phyloP scores from a whole-genome alignment of 2,888 invertebrate genomes.

The Melipona bicolor region DNA sequence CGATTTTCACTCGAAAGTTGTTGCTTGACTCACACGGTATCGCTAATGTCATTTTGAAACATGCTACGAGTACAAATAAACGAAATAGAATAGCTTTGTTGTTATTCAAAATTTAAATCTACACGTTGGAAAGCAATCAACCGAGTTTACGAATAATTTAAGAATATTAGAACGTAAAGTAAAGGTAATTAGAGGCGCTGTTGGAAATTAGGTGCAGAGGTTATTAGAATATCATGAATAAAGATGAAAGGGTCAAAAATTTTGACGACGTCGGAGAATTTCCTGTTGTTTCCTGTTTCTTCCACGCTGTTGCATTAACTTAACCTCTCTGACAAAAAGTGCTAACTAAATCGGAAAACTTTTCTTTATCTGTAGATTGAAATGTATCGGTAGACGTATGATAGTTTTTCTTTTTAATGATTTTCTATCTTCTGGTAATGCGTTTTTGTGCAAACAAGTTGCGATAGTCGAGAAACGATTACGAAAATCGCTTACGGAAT shows the following conservation, averaged over 20 bases:
- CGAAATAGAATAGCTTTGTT: not conserved
- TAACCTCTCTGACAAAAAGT: not conserved
- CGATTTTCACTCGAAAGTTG: too few species aligned
- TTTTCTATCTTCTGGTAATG: not conserved
- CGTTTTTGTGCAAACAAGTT: constrained; percentile 11
- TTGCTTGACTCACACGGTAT: not conserved
- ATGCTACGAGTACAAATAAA: not conserved
- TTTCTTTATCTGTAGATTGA: not conserved
- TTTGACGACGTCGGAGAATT: not conserved
- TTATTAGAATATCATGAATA: not conserved
- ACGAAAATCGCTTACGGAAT: constrained; percentile 15
- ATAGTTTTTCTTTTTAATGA: not conserved
- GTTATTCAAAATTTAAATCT: not conserved
- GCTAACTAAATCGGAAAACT: not conserved
- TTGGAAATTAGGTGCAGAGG: not conserved
- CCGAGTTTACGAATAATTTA: not conserved
- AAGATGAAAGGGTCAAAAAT: not conserved
- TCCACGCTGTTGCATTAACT: not conserved
- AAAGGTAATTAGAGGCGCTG: not conserved
- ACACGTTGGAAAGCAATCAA: not conserved
- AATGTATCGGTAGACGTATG: not conserved
- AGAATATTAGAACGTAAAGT: not conserved
- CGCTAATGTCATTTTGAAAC: not conserved
- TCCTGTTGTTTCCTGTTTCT: not conserved
- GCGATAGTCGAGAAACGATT: constrained; percentile 13